A percentile compares a stretch with the other conserved stretches of the same genome.
Conservation (phyloP, 2,888 invertebrate species). For the Tachina grossa region DNA sequence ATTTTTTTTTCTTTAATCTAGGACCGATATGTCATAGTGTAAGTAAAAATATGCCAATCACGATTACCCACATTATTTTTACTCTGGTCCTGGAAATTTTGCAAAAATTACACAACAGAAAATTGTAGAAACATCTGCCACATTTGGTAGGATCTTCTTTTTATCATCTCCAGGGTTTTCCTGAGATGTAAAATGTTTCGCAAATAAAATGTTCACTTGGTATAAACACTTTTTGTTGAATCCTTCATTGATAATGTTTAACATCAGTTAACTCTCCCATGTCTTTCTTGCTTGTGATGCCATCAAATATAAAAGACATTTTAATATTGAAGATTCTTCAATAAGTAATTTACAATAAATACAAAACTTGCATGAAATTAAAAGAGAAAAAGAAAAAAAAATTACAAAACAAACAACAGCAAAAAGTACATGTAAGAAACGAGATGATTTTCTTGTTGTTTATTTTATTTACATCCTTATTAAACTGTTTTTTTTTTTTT, state of each 20-base stretch:
- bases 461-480: conserved; percentile 53
- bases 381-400: background rate
- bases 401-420: conserved; percentile 10
- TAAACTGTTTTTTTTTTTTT: conserved; percentile 21
- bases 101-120: no score
- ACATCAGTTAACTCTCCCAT: conserved; percentile 68
- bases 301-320: conserved; percentile 68
- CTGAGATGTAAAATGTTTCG: no score
- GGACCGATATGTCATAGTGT: no score
- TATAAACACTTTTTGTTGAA: conserved; percentile 8
- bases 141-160: no score
- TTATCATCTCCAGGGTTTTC: no score
- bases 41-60: no score
- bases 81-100: no score
- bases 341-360: conserved; percentile 62
- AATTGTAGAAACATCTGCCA: no score
- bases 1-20: no score
- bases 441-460: conserved; percentile 53
- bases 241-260: conserved; percentile 54
- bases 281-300: conserved; percentile 54
- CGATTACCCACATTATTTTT: no score
- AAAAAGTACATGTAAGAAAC: conserved; percentile 35
- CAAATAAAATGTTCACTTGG: no score
- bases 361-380: conserved; percentile 19
- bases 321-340: conserved; percentile 68